Percentiles rank a stretch among this genome's conserved stretches.
These are phyloP conservation scores for Myripristis murdjan DNA, from an alignment of 2,797 vertebrate genomes.

Conservation along the genomic window DNA sequence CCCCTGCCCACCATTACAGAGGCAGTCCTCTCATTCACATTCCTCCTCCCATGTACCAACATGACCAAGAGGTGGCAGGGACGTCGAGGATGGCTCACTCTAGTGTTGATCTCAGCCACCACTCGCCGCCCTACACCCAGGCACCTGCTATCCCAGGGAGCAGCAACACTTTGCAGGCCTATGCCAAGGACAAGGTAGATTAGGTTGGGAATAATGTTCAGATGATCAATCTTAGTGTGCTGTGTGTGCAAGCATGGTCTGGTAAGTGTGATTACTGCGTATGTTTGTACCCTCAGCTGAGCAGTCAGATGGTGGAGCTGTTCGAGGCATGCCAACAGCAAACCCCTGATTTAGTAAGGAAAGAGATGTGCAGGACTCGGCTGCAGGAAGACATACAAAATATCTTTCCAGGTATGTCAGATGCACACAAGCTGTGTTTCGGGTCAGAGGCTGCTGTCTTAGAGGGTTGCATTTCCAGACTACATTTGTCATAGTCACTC, in stretches of 20 bases:
- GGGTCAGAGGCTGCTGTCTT: no score
- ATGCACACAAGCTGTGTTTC: no score
- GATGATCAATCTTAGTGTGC: neutral
- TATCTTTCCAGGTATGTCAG: slow-evolving; percentile 89
- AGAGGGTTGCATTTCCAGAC: no score
- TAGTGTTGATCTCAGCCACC: slow-evolving; percentile 24
- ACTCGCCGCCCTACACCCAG: slow-evolving; percentile 54
- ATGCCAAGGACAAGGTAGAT: slow-evolving; percentile 90
- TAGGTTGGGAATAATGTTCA: neutral
- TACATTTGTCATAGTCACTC: no score
- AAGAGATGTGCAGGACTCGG: slow-evolving; percentile 89
- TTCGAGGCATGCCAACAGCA: slow-evolving; percentile 93
- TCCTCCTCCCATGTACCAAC: slow-evolving; percentile 53
- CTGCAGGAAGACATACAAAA: slow-evolving; percentile 92
- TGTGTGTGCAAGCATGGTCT: neutral
- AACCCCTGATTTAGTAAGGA: slow-evolving; percentile 89
- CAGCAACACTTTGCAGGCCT: slow-evolving; percentile 66
- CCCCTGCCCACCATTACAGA: slow-evolving; percentile 60
- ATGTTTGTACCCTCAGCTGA: slow-evolving; percentile 87
- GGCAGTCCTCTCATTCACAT: slow-evolving; percentile 2
- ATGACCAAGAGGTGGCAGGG: slow-evolving; percentile 77
- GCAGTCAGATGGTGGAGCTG: slow-evolving; percentile 91
- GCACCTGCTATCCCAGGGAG: slow-evolving; percentile 57
- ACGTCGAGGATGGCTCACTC: slow-evolving; percentile 60
- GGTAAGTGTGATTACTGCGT: neutral